Conservation (phyloP, 1,140 invertebrate species). For the Geopemphigus sp. region DNA sequence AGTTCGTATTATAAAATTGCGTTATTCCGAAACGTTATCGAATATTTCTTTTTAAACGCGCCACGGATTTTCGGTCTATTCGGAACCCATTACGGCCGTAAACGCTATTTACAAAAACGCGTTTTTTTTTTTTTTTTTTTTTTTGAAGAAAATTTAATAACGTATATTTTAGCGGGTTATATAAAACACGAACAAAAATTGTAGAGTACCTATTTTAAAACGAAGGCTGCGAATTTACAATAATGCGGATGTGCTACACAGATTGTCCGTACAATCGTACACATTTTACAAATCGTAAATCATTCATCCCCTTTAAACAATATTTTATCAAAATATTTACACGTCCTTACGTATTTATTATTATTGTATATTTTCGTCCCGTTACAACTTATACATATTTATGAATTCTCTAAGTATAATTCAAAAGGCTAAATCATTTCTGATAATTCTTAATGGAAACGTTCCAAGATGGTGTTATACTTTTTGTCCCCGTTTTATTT, state of each 20-base stretch:
- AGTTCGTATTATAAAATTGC: too few relatives aligned
- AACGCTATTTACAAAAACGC: too few relatives aligned
- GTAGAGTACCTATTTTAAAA: too few relatives aligned
- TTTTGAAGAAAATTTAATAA: not conserved
- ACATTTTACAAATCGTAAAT: not conserved
- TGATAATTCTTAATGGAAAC: conserved; percentile 45
- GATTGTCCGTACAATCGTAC: not conserved
- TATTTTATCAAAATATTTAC: conserved; percentile 14
- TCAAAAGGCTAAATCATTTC: conserved; percentile 38
- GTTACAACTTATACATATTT: conserved; percentile 38
- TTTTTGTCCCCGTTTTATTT: conserved; percentile 24
- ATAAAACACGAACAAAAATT: too few relatives aligned
- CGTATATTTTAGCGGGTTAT: too few relatives aligned
- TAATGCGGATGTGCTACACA: not conserved
- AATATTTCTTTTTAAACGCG: too few relatives aligned
- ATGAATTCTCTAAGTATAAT: conserved; percentile 35
- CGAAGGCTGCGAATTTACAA: too few relatives aligned
- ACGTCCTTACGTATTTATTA: conserved; percentile 5
- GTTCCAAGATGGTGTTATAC: conserved; percentile 40
- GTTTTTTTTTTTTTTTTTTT: too few relatives aligned
- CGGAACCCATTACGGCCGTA: too few relatives aligned
- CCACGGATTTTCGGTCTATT: too few relatives aligned
- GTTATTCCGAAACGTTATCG: too few relatives aligned
- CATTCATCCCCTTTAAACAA: not conserved
- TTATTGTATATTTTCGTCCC: conserved; percentile 9